phyloP scores from a whole-genome alignment of 1,140 invertebrate species.

The Habropoda laboriosa region DNA sequence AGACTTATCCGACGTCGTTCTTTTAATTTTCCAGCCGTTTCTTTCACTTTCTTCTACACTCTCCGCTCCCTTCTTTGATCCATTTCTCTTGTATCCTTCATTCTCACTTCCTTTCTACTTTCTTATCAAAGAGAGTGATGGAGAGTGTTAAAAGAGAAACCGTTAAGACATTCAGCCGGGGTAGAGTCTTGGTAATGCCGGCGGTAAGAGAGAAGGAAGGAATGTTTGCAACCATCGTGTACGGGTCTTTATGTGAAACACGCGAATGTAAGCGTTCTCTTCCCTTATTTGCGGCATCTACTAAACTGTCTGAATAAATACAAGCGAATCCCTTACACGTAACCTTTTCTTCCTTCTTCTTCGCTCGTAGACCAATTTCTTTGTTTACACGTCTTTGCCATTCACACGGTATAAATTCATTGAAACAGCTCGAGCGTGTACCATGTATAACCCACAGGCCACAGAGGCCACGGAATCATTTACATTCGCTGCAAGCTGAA shows the following conservation, averaged over 20 bases:
- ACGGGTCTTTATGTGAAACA: background rate
- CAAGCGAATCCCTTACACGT: background rate
- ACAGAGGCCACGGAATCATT: background rate
- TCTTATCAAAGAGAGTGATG: too few relatives aligned
- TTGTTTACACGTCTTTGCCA: background rate
- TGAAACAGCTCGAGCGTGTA: background rate
- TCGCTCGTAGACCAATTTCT: background rate
- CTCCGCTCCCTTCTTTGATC: background rate
- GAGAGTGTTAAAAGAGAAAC: background rate
- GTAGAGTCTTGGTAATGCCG: background rate
- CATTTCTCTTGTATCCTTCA: constrained; percentile 4
- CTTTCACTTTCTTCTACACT: constrained; percentile 25
- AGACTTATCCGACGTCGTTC: constrained; percentile 18
- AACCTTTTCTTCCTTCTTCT: background rate
- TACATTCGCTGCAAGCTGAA: background rate
- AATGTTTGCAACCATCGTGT: constrained; percentile 12
- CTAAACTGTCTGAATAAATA: background rate
- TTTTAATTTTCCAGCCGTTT: constrained; percentile 31
- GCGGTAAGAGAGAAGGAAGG: background rate
- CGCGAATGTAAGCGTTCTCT: background rate
- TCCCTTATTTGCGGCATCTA: background rate
- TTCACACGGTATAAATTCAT: background rate
- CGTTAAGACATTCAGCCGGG: background rate
- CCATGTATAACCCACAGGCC: background rate
- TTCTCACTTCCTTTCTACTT: background rate